Conservation (phyloP, 2,797 vertebrate genomes). For the Capromys pilorides region DNA sequence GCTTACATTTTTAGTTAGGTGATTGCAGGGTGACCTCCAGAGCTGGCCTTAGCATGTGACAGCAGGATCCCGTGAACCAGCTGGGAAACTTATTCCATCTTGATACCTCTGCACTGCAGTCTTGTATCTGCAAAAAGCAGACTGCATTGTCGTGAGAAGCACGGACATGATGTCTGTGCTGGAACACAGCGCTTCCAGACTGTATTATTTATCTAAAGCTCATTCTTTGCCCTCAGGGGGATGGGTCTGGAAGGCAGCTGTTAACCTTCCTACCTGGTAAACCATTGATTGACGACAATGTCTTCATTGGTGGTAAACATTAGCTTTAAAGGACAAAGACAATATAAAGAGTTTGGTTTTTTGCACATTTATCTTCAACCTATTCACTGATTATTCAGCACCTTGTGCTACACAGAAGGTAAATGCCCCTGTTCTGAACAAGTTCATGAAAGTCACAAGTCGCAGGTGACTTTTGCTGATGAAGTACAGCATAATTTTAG, state of each 20-base stretch:
- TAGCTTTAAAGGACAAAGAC: neutral
- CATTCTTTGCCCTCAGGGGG: neutral
- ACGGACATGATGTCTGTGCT: neutral
- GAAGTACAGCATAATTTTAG: neutral
- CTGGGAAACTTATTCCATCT: neutral
- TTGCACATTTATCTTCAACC: neutral
- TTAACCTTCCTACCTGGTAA: neutral
- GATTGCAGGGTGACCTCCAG: neutral
- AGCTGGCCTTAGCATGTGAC: neutral
- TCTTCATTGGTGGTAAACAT: neutral
- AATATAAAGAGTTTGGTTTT: neutral
- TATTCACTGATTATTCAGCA: neutral
- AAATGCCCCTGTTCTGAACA: neutral
- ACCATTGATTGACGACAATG: neutral
- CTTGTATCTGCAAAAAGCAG: neutral
- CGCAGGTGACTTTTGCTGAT: neutral
- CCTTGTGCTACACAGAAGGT: neutral
- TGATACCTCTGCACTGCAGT: neutral
- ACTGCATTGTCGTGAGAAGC: neutral
- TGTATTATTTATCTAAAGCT: neutral
- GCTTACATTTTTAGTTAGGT: neutral
- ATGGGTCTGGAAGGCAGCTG: neutral
- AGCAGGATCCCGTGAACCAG: neutral
- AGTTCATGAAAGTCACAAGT: neutral
- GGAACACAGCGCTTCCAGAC: neutral